Evolutionary conservation across 2,888 invertebrate species (phyloP).

Genomic region (Drosophila kanekoi): DNA sequence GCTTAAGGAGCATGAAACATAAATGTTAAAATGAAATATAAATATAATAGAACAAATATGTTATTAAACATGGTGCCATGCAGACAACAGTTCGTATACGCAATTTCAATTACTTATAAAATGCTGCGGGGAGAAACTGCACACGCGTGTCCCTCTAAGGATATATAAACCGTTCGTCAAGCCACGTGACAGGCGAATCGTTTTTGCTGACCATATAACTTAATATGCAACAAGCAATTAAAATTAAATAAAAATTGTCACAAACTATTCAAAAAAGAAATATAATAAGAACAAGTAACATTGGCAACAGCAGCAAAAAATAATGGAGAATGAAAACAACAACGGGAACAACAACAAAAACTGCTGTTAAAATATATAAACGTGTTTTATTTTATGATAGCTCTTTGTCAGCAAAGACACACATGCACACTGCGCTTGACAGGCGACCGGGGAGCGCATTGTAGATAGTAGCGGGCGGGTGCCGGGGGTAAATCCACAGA

Average conservation of each 20-base stretch:
- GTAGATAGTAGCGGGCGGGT: slow-evolving; percentile 2
- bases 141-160: not conserved
- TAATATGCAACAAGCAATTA: slow-evolving; percentile 76
- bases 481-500: slow-evolving; percentile 29
- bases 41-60: too few species aligned
- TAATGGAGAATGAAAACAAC: slow-evolving; percentile 26
- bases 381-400: slow-evolving; percentile 79
- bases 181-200: slow-evolving; percentile 29
- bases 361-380: slow-evolving; percentile 60
- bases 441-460: slow-evolving; percentile 51
- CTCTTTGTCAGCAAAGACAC: slow-evolving; percentile 69
- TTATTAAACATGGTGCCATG: too few species aligned
- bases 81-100: too few species aligned
- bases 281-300: slow-evolving; percentile 36
- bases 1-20: too few species aligned
- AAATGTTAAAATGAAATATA: too few species aligned
- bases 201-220: slow-evolving; percentile 69
- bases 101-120: not conserved
- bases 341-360: slow-evolving; percentile 31
- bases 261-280: slow-evolving; percentile 56
- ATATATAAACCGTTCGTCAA: slow-evolving; percentile 8
- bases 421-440: slow-evolving; percentile 57
- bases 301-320: slow-evolving; percentile 39
- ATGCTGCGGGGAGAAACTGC: too few species aligned
- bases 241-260: slow-evolving; percentile 76